Evolutionary conservation across 1,140 invertebrate genomes (phyloP).

Genomic region (Hypsibius dujardini): DNA sequence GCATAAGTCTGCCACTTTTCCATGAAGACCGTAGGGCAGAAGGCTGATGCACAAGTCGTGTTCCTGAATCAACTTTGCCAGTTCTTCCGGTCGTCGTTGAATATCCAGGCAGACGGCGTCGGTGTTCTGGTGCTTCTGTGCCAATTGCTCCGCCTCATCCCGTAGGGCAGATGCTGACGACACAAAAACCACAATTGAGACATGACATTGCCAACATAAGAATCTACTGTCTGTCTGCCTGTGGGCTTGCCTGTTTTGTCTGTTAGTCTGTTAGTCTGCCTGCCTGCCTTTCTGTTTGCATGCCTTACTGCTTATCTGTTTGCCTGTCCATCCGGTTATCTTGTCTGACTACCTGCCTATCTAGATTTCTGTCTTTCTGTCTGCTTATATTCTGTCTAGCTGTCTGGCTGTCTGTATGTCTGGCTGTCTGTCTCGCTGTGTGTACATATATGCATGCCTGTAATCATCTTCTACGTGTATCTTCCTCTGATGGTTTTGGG

Average conservation of each 20-base stretch:
- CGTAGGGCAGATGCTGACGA: slow-evolving; percentile 60
- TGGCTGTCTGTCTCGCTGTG: too few species aligned
- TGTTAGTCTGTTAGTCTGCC: too few species aligned
- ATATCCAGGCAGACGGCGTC: slow-evolving; percentile 65
- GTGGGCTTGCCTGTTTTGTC: too few species aligned
- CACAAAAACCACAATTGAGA: background rate
- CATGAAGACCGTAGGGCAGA: slow-evolving; percentile 77
- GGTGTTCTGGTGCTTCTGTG: slow-evolving; percentile 54
- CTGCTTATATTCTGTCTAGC: too few species aligned
- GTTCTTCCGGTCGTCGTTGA: slow-evolving; percentile 44
- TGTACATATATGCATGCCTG: background rate
- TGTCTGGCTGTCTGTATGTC: too few species aligned
- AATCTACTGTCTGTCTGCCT: too few species aligned
- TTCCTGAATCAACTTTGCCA: slow-evolving; percentile 51
- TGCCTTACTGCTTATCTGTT: too few species aligned
- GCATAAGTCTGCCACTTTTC: slow-evolving; percentile 59
- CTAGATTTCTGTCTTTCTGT: too few species aligned
- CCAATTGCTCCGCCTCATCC: slow-evolving; percentile 65
- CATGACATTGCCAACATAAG: too few species aligned
- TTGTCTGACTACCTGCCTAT: too few species aligned
- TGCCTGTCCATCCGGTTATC: too few species aligned
- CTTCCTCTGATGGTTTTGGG: background rate
- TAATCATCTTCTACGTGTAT: background rate
- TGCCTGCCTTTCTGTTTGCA: too few species aligned
- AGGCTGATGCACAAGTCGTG: slow-evolving; percentile 70